phyloP scores from a whole-genome alignment of 2,888 invertebrate species.

The Diplolepis rosae region DNA sequence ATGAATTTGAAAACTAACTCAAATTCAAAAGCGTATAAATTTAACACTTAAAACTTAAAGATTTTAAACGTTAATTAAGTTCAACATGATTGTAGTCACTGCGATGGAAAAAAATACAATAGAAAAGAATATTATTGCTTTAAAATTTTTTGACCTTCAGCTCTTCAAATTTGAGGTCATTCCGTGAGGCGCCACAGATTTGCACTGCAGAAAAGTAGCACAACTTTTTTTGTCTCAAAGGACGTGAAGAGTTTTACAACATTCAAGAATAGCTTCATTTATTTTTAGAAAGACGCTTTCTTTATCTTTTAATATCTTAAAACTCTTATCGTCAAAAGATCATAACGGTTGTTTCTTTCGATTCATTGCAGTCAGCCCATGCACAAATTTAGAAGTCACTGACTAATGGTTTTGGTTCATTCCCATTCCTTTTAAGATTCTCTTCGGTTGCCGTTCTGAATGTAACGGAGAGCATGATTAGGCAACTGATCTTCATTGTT shows the following conservation, averaged over 20 bases:
- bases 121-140: neutral
- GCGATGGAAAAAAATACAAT: no score
- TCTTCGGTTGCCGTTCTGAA: neutral
- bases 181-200: neutral
- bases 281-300: neutral
- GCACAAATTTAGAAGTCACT: neutral
- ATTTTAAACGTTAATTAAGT: no score
- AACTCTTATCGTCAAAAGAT: neutral
- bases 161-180: neutral
- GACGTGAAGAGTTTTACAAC: neutral
- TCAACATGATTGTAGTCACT: no score
- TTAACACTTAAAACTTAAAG: no score
- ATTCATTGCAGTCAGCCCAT: neutral
- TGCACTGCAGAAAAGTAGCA: neutral
- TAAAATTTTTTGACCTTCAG: neutral
- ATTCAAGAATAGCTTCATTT: neutral
- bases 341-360: neutral
- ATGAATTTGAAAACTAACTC: no score
- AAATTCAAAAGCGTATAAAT: no score
- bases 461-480: neutral
- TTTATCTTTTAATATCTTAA: neutral
- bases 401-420: neutral
- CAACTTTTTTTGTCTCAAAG: neutral
- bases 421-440: neutral
- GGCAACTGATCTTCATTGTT: neutral